These are phyloP conservation scores for Epicampocera succincta DNA, from an alignment of 2,888 invertebrate species.

Conservation along the genomic window DNA sequence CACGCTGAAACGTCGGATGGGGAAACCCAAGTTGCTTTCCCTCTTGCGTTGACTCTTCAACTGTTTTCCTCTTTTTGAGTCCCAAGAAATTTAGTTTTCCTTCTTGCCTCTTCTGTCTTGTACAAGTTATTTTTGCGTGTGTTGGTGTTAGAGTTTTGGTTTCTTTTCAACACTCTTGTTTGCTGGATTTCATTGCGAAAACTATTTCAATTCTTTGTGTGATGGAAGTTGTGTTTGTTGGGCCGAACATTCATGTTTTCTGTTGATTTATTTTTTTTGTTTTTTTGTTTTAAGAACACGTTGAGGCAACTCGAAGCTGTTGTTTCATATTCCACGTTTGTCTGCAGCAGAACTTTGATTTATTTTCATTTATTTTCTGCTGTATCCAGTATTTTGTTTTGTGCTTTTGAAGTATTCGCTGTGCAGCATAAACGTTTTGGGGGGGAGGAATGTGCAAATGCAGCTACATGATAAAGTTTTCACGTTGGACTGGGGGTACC, in stretches of 20 bases:
- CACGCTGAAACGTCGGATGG: constrained; percentile 13
- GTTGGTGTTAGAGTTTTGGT: constrained; percentile 8
- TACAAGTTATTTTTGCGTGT: constrained; percentile 28
- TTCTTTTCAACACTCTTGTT: constrained; percentile 55
- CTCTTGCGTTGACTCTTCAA: not conserved
- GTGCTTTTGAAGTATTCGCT: constrained; percentile 9
- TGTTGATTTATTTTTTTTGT: too few relatives aligned
- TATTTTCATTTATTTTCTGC: not conserved
- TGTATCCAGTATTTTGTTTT: not conserved
- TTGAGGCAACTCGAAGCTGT: constrained; percentile 33
- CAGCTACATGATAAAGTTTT: constrained; percentile 54
- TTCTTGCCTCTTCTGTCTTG: constrained; percentile 4
- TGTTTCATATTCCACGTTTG: constrained; percentile 40
- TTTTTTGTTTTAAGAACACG: constrained; percentile 2
- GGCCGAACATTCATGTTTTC: not conserved
- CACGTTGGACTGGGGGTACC: not conserved
- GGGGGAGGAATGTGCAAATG: constrained; percentile 11
- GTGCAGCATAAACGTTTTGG: constrained; percentile 18
- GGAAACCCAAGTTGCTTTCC: constrained; percentile 12
- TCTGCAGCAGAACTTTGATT: not conserved
- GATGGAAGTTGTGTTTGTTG: constrained; percentile 16
- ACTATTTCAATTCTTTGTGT: constrained; percentile 10
- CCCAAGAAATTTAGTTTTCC: not conserved
- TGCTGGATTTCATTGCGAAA: constrained; percentile 20
- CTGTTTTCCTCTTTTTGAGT: not conserved